Evolutionary conservation across 2,888 invertebrate genomes (phyloP).

Genomic region (Campoletis raptor): DNA sequence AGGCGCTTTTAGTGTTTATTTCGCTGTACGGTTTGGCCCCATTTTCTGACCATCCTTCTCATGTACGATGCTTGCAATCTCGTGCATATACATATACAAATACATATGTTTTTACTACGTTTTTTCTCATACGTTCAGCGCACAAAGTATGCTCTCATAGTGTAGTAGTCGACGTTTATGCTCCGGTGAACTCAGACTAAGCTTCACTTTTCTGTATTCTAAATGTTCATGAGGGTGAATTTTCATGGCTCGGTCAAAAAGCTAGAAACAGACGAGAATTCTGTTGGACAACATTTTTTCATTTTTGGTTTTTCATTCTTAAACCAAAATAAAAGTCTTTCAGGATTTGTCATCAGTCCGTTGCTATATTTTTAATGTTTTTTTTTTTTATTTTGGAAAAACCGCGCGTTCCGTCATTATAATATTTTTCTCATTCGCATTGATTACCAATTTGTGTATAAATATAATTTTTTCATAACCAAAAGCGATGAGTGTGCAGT

Average conservation of each 20-base stretch:
- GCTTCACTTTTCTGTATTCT: conserved; percentile 56
- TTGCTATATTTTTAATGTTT: neutral
- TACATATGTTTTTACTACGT: conserved; percentile 2
- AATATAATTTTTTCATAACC: no score
- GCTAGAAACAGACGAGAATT: neutral
- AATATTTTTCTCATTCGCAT: neutral
- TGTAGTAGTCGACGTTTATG: conserved; percentile 31
- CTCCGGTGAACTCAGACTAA: conserved; percentile 23
- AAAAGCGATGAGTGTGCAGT: no score
- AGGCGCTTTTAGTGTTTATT: neutral
- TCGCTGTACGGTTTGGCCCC: neutral
- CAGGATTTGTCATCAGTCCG: neutral
- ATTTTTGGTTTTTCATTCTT: neutral
- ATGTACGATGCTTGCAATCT: neutral
- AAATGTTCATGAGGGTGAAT: conserved; percentile 41
- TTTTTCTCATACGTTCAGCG: neutral
- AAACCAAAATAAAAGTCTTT: neutral
- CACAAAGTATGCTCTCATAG: conserved; percentile 4
- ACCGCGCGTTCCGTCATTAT: neutral
- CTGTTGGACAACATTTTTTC: neutral
- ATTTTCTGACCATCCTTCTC: neutral
- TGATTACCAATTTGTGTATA: no score
- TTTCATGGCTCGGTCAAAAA: conserved; percentile 44
- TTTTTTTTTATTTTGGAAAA: neutral
- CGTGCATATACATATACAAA: neutral